Evolutionary conservation across 1,140 invertebrate genomes (phyloP), one percentile per base, ranked within the genome.

Genomic region (Zaprionus lachaisei): DNA sequence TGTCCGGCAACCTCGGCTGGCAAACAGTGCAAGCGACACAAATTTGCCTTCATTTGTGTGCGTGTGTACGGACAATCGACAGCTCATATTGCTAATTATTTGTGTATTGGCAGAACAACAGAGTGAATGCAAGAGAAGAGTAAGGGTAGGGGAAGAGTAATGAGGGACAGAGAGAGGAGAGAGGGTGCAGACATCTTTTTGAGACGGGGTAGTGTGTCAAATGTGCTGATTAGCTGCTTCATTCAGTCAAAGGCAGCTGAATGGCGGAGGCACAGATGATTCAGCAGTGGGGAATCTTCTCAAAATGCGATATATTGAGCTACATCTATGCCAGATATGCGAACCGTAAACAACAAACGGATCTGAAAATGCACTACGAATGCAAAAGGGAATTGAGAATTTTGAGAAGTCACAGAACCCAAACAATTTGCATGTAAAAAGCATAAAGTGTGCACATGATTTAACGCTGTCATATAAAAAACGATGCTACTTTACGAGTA

Each of bases 81-180:
- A 75, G 83, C 75, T 87, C 81, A 84, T 90, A 89, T 84, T 79
- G 85, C 81, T 89, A 89, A 89, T 89, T 90, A 89, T 81, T 89
- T 81, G 84, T 72, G 76, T 77, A 79, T 81, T 72, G 85, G 65
- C 63, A 68, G 47, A 60, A 61, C 68, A 72, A 66, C 54, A 38
- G 20, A 57, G 54, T 34, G 37, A 20, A 14, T 5, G 28, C 2
- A 26, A 54, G 49, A 14, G 20, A 61, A 5, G 58, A 44, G 5
- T 22, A n/a, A 14, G 24, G n/a, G 17, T n/a, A 3, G 22, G 9
- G 51, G 11, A 28, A 55, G 20, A 24, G 22, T 56, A 74, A 24
- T 49, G 69, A 56, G 9, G 28, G 9, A 49, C 41, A 15, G n/a
- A 11, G 49, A n/a, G 1, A 44, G 57, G 20, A 47, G 2, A 31